Evolutionary conservation across 2,888 invertebrate genomes (phyloP), one percentile per base, ranked within the genome.

Genomic region (Caenorhabditis doughertyi): DNA sequence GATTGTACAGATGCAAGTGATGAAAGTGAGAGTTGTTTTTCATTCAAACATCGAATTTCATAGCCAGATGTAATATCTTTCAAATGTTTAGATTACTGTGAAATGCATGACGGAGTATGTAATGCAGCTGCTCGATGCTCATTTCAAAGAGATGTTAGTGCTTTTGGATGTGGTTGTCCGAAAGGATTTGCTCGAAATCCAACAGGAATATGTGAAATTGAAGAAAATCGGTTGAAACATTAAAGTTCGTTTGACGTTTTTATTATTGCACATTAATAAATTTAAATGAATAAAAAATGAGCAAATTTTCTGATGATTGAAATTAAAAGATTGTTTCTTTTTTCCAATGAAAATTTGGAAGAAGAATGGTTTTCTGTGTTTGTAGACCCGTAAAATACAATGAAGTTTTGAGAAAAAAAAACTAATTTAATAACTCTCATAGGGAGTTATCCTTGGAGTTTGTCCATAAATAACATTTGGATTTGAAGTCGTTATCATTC

Each of bases 1-100:
- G 85, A 89, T 64, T 89, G 89, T 60, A 47, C 44, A 7, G 89
- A 89, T 79, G 88, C 86, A 42, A 82, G 88, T 82, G 81, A 81
- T 76, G 81, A 81, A 60, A 81, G 81, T 81, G 7, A 35, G 62
- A 56, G 25, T 35, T 47, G 27, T 29, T 27, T 44, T 60, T 71
- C 18, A 35, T 64, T 23, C 16, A 25, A 51, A 73, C 32, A 18
- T 3, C 25, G 18, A 16, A 42, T 16, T 3, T 39, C 35, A 39
- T 60, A 32, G n/a, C 3, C 8, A 3, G 18, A 47, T 18, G 13
- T 13, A 35, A 32, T 8, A n/a, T 25, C 2, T 32, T 35, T 35
- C 4, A 21, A 21, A 42, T 18, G 7, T 67, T 51, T 29, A 84
- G 84, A 83, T 29, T 84, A 83, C 58, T 84, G 84, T 39, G 81